These are phyloP conservation scores for Criorhina ranunculi DNA, from an alignment of 2,888 invertebrate species.

Conservation along the genomic window DNA sequence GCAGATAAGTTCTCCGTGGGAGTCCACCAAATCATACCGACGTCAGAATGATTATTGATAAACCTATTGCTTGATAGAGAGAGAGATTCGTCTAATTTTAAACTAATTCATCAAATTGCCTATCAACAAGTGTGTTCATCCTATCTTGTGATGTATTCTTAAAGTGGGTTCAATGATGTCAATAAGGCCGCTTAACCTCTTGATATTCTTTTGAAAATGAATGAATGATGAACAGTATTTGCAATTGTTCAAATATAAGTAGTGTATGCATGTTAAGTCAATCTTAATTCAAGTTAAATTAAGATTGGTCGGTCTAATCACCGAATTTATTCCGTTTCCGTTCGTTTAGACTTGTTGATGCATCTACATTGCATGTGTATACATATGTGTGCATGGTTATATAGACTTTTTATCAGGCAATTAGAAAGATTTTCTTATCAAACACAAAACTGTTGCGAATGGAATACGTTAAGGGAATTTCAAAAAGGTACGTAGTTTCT, in stretches of 20 bases:
- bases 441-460: not conserved
- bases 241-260: not conserved
- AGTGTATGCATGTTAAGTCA: not conserved
- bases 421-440: too few relatives aligned
- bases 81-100: not conserved
- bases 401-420: too few relatives aligned
- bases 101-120: not conserved
- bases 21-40: not conserved
- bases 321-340: not conserved
- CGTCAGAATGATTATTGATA: not conserved
- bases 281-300: constrained; percentile 11
- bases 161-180: constrained; percentile 31
- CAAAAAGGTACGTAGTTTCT: not conserved
- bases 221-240: not conserved
- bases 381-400: too few relatives aligned
- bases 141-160: not conserved
- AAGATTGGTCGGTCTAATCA: not conserved
- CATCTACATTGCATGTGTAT: too few relatives aligned
- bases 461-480: too few relatives aligned
- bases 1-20: constrained; percentile 5
- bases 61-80: constrained; percentile 1
- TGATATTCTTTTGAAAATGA: constrained; percentile 8
- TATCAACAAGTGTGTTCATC: not conserved
- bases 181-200: constrained; percentile 29
- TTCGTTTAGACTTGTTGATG: too few relatives aligned